These are phyloP conservation scores for Brachionus sp. DNA, from an alignment of 1,140 invertebrate genomes.

Conservation along the genomic window DNA sequence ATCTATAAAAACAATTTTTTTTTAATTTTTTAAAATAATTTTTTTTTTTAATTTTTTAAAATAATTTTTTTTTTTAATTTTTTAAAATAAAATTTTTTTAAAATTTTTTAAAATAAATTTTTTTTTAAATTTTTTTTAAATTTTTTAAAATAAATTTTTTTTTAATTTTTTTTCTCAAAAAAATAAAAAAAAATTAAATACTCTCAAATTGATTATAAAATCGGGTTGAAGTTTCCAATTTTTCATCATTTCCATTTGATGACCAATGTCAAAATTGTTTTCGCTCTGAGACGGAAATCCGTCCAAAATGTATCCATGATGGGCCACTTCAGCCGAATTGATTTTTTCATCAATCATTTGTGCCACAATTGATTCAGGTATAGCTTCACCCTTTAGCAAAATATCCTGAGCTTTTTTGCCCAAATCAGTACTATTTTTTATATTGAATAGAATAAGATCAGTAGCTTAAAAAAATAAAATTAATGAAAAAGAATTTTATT, in stretches of 20 bases:
- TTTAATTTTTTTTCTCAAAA: no score
- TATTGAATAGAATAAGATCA: conserved; percentile 53
- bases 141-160: no score
- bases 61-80: background rate
- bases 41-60: no score
- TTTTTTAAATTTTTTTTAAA: no score
- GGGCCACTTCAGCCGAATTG: conserved; percentile 58
- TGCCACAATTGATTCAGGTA: conserved; percentile 56
- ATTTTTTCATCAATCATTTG: conserved; percentile 59
- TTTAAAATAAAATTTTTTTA: no score
- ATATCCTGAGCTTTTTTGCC: conserved; percentile 55
- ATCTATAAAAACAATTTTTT: conserved; percentile 52
- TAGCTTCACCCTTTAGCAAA: conserved; percentile 54
- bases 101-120: no score
- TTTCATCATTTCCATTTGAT: conserved; percentile 58
- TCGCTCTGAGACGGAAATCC: conserved; percentile 57
- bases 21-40: no score
- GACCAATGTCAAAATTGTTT: conserved; percentile 53
- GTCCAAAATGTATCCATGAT: conserved; percentile 60
- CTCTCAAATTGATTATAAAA: conserved; percentile 59
- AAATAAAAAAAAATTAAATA: no score
- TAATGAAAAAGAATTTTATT: no score
- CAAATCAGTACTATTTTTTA: conserved; percentile 55
- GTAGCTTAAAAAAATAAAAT: conserved; percentile 50
- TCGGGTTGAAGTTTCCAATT: conserved; percentile 59